Conservation (phyloP, 2,113 vertebrate genomes). For the Catharus minimus region DNA sequence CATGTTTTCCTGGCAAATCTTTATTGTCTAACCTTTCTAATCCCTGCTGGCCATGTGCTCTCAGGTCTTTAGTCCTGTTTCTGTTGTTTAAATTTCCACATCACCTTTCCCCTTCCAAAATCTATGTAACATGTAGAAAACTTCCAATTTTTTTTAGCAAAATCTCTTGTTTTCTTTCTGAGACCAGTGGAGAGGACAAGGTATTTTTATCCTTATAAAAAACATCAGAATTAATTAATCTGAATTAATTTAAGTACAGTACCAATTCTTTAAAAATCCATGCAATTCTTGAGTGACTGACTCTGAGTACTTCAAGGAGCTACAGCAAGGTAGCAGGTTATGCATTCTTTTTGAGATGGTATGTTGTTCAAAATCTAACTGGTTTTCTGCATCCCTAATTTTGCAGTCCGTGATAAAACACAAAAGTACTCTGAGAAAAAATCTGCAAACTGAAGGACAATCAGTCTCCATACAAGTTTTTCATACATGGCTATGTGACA, state of each 20-base stretch:
- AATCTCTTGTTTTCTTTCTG: not conserved
- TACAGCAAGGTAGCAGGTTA: not conserved
- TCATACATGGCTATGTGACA: not conserved
- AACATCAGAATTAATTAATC: not conserved
- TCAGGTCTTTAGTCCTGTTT: not conserved
- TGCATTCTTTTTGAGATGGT: not conserved
- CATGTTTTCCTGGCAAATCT: conserved; percentile 21
- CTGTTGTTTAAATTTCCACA: not conserved
- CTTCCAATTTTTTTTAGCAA: not conserved
- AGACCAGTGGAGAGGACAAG: not conserved
- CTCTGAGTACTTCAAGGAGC: not conserved
- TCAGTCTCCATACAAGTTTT: not conserved
- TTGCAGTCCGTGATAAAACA: not conserved
- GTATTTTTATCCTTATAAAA: not conserved
- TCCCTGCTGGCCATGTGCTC: not conserved
- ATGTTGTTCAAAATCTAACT: not conserved
- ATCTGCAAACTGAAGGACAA: not conserved
- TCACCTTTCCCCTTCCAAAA: not conserved
- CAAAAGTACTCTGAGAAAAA: not conserved
- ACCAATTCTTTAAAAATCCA: not conserved
- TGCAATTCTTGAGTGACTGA: not conserved
- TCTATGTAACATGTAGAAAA: not conserved
- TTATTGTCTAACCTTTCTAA: conserved; percentile 27
- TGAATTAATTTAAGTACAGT: not conserved
- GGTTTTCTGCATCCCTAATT: not conserved